Evolutionary conservation across 1,140 invertebrate species (phyloP), one percentile per base, ranked within the genome.

Genomic region (Linepithema humile): DNA sequence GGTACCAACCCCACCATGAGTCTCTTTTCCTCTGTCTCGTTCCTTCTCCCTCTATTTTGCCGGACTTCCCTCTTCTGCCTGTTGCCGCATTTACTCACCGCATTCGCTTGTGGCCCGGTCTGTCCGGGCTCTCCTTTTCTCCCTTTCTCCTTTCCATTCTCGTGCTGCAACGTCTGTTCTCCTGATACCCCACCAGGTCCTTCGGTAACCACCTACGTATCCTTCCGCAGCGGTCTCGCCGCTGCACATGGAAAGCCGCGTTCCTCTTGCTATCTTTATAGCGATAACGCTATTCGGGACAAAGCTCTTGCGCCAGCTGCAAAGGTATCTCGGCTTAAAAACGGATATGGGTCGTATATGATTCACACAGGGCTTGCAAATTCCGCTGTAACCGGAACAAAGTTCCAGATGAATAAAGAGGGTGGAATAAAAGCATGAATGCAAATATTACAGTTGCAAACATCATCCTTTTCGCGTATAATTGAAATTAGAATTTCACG

Each of bases 1-100:
- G 86, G 90, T 86, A 86, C 55, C 89, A 77, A 89, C 90, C 91
- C 91, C 92, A 93, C 92, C 90, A 87, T 89, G 62, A 65, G 70
- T 85, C 83, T 83, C 86, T 85, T 82, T 89, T 87, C 89, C 78
- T 88, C 74, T 45, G 64, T 87, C 82, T 80, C 70, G 77, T 40
- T 70, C 48, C 48, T 65, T 64, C 65, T 70, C 50, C 83, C 50
- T 29, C 64, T 67, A 20, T 67, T 67, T 60, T 40, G 86, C 62
- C 40, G 20, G 43, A 32, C 60, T 70, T 77, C 40, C 57, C 67
- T 73, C 57, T 72, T 85, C 55, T 48, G 38, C 69, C 35, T 74
- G 59, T 89, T 77, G 85, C 78, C 15, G 35, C 75, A 40, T 78
- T 78, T 78, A 69, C 78, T 85, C 72, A 75, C 70, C 77, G 86